phyloP scores from a whole-genome alignment of 1,140 invertebrate species.

The Leptinotarsa texana region DNA sequence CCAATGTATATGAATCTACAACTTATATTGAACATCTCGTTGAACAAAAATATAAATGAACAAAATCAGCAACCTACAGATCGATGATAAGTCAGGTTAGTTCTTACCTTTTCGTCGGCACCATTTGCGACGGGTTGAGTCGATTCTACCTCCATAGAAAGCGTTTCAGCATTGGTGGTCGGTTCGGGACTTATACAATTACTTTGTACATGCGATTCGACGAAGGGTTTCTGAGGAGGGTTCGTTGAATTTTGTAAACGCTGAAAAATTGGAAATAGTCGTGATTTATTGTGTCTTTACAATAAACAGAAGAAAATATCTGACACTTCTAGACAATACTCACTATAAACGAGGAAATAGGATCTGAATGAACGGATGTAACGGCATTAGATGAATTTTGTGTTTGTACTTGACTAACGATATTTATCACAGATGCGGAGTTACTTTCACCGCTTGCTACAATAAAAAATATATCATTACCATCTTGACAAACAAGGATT shows the following conservation, averaged over 20 bases:
- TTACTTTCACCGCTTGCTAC: slow-evolving; percentile 46
- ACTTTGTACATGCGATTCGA: slow-evolving; percentile 41
- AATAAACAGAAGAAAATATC: slow-evolving; percentile 3
- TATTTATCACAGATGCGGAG: slow-evolving; percentile 49
- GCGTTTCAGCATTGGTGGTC: slow-evolving; percentile 48
- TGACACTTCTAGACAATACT: not conserved
- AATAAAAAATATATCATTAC: not conserved
- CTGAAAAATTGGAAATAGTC: slow-evolving; percentile 17
- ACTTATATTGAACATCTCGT: too few relatives aligned
- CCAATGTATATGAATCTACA: too few relatives aligned
- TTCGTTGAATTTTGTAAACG: slow-evolving; percentile 34
- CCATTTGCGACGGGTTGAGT: slow-evolving; percentile 49
- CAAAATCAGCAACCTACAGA: too few relatives aligned
- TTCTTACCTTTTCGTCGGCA: slow-evolving; percentile 41
- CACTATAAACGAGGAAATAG: slow-evolving; percentile 32
- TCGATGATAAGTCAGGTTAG: not conserved
- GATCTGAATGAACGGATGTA: slow-evolving; percentile 33
- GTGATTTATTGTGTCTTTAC: not conserved
- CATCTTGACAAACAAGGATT: too few relatives aligned
- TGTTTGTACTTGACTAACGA: slow-evolving; percentile 41
- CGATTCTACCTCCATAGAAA: slow-evolving; percentile 41
- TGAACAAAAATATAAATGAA: too few relatives aligned
- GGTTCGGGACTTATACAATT: slow-evolving; percentile 48
- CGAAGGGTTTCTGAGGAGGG: slow-evolving; percentile 31
- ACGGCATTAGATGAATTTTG: slow-evolving; percentile 36